Evolutionary conservation across 2,797 vertebrate species (phyloP).

Genomic region (Borostomias antarcticus): DNA sequence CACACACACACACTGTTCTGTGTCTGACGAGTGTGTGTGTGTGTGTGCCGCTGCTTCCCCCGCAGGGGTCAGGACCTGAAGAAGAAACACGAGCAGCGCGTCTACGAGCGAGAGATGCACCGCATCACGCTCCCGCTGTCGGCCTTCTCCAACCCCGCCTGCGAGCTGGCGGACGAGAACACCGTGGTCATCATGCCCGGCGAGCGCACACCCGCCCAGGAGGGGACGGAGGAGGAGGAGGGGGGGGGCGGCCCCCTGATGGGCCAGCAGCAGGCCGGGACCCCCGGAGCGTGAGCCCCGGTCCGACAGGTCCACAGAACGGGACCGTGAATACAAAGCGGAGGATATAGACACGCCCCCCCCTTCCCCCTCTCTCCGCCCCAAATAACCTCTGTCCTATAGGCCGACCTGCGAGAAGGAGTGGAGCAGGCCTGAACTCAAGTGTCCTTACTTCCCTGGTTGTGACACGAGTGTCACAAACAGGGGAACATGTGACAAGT

Average conservation of each 20-base stretch:
- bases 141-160: constrained; percentile 90
- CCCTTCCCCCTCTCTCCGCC: constrained; percentile 35
- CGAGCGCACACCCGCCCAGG: constrained; percentile 77
- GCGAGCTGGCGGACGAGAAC: constrained; percentile 92
- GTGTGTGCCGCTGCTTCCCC: constrained; percentile 19
- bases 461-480: constrained; percentile 36
- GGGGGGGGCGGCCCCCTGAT: constrained; percentile 85
- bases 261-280: constrained; percentile 83
- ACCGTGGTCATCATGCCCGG: constrained; percentile 79
- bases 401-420: constrained; percentile 33
- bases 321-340: constrained; percentile 39
- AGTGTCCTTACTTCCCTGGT: constrained; percentile 38
- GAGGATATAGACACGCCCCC: constrained; percentile 56
- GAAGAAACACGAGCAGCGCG: constrained; percentile 85
- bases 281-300: constrained; percentile 88
- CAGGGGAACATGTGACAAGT: constrained; percentile 23
- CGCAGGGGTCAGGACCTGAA: constrained; percentile 86
- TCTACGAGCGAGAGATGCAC: constrained; percentile 91
- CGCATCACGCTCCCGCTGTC: constrained; percentile 91
- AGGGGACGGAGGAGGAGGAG: constrained; percentile 67
- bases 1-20: neutral
- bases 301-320: neutral
- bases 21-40: neutral
- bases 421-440: constrained; percentile 44
- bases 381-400: constrained; percentile 34